Base-by-base conservation (phyloP, 1,140 invertebrate genomes). In the Eumaeus atala region DNA sequence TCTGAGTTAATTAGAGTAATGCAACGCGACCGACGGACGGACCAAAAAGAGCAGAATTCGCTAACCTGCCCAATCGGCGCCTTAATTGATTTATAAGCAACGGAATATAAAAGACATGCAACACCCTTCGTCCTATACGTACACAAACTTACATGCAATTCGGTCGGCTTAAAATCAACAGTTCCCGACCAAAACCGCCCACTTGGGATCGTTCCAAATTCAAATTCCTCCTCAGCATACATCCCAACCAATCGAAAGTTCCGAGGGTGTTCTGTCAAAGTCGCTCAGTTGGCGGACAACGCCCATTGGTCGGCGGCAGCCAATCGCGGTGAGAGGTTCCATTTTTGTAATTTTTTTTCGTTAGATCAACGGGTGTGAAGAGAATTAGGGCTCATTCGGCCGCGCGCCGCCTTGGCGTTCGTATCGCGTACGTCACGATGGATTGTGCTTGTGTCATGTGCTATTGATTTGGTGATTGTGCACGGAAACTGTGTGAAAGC, bases 391-490 rank as follows among this genome's bases (percentile, higher is more conserved):
- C 61, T 81, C 82, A 83, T 82, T 85, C 79, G 78, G 77, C 70
- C 76, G 79, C 77, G 83, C 83, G 83, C 81, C 81, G 72, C 74
- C 67, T 59, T 61, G 81, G 79, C 79, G 81, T 79, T 62, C 78
- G 81, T 84, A 75, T 77, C 79, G 76, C 76, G n/a, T n/a, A n/a
- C n/a, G 77, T 74, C 77, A 77, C 65, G 70, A 84, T 84, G 81
- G 78, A 84, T 84, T 80, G 79, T 81, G 81, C 60, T 72, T 84
- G 80, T 80, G 72, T 77, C 72, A 77, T 82, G 82, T 81, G 78
- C 64, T 72, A 77, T 67, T 77, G 67, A 76, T 77, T 77, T 72
- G 60, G 78, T 28, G 21, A 28, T 86, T 77, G 73, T 69, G 58
- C 72, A 67, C 74, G 71, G 72, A 75, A 72, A 64, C 70, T 70